phyloP scores from a whole-genome alignment of 2,113 vertebrate genomes.

The Silurus asotus region DNA sequence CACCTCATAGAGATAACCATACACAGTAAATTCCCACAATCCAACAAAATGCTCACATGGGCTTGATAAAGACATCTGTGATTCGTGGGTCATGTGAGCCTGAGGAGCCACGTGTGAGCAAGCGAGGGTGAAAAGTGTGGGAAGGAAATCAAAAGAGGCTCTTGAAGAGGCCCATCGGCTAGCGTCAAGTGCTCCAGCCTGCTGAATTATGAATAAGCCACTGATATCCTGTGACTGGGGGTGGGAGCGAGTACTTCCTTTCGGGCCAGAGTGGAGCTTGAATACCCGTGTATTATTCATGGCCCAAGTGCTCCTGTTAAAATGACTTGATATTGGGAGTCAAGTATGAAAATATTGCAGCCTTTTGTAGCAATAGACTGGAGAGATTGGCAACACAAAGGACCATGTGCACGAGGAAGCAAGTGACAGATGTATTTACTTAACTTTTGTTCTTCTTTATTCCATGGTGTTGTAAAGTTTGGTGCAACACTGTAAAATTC shows the following conservation, averaged over 20 bases:
- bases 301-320: conserved; percentile 93
- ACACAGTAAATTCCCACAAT: conserved; percentile 39
- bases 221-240: conserved; percentile 95
- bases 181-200: conserved; percentile 87
- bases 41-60: conserved; percentile 19
- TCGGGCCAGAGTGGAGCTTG: conserved; percentile 94
- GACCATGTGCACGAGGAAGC: conserved; percentile 53
- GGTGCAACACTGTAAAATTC: conserved; percentile 10
- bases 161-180: conserved; percentile 59
- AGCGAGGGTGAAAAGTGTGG: conserved; percentile 75
- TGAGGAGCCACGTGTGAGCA: conserved; percentile 55
- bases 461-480: background rate
- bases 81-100: conserved; percentile 52
- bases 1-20: conserved; percentile 16
- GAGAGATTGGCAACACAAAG: conserved; percentile 68
- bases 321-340: conserved; percentile 98
- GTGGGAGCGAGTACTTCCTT: conserved; percentile 98
- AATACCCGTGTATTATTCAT: conserved; percentile 99
- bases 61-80: conserved; percentile 56
- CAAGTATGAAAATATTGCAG: conserved; percentile 95
- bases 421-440: conserved; percentile 49
- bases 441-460: conserved; percentile 44
- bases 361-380: conserved; percentile 72
- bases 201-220: conserved; percentile 99
- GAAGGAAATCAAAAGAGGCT: conserved; percentile 82